Conservation (phyloP, 2,113 vertebrate species). For the Daubentonia madagascariensis region DNA sequence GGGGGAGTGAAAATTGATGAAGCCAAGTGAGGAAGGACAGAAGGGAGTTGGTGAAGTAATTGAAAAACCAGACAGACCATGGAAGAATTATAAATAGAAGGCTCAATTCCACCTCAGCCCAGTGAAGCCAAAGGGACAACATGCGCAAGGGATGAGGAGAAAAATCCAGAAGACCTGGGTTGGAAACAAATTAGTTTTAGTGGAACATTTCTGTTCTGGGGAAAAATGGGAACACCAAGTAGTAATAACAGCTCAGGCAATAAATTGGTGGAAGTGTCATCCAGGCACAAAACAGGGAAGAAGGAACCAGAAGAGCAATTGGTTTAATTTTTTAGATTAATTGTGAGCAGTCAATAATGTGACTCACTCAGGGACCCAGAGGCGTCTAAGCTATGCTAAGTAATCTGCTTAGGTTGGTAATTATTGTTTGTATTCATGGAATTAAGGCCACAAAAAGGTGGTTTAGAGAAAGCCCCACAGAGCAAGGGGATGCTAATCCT, state of each 20-base stretch:
- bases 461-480: conserved; percentile 44
- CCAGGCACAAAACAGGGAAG: background rate
- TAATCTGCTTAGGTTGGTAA: conserved; percentile 71
- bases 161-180: background rate
- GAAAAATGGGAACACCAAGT: background rate
- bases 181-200: background rate
- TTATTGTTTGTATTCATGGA: conserved; percentile 72
- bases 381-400: conserved; percentile 19
- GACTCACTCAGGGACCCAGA: conserved; percentile 37
- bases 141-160: rapidly evolving
- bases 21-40: background rate
- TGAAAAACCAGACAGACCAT: conserved; percentile 50
- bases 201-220: background rate
- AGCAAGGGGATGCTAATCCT: conserved; percentile 24
- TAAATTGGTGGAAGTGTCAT: background rate
- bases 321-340: conserved; percentile 70
- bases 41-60: background rate
- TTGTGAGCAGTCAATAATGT: conserved; percentile 56
- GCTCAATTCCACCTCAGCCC: background rate
- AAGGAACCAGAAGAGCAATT: background rate
- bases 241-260: background rate
- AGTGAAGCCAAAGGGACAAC: rapidly evolving
- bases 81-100: conserved; percentile 44
- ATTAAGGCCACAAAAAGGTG: conserved; percentile 64
- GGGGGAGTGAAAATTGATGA: conserved; percentile 5